These are phyloP conservation scores for Entomyzon cyanotis DNA, from an alignment of 2,113 vertebrate genomes.

Conservation along the genomic window DNA sequence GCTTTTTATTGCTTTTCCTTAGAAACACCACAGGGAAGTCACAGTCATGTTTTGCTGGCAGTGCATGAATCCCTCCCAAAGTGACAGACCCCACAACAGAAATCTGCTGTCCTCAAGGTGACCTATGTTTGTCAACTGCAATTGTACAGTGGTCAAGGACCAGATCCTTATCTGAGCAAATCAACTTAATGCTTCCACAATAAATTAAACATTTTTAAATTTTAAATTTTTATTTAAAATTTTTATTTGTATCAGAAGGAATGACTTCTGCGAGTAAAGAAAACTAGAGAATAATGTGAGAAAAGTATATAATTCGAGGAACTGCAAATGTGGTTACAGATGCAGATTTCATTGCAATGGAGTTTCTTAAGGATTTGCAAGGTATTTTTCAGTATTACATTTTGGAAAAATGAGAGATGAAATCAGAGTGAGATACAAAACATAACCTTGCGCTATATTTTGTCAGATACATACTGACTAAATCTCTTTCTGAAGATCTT, in stretches of 20 bases:
- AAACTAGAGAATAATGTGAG: background rate
- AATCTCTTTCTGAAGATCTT: background rate
- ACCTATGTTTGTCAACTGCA: background rate
- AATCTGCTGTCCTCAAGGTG: background rate
- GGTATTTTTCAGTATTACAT: background rate
- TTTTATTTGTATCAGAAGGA: background rate
- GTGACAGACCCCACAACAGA: background rate
- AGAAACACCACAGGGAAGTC: background rate
- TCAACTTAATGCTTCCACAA: background rate
- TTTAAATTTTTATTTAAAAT: no score
- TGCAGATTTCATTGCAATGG: background rate
- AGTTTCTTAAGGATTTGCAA: background rate
- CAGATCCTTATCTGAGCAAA: background rate
- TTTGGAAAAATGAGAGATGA: background rate
- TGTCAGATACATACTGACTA: background rate
- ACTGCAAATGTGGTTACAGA: background rate
- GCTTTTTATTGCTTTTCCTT: background rate
- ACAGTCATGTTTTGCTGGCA: background rate
- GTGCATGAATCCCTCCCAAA: background rate
- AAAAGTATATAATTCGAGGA: background rate
- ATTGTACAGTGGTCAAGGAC: fast-evolving
- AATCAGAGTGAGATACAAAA: background rate
- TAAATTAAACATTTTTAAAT: background rate
- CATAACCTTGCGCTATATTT: background rate
- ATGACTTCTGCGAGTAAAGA: background rate